Base-by-base conservation (phyloP, 1,140 invertebrate species). In the Patella vulgata region DNA sequence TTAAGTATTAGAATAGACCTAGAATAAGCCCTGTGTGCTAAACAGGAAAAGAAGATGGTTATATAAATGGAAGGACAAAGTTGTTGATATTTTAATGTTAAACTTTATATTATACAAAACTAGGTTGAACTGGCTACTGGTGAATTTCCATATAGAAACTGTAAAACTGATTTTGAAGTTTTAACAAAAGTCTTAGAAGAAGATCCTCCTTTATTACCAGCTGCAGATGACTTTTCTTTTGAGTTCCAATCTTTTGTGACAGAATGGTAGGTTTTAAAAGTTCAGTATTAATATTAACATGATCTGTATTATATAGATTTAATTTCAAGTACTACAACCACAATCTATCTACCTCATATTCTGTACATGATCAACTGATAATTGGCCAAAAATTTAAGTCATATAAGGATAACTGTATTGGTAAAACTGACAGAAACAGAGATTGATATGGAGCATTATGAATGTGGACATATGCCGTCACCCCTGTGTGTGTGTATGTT, bases 51-150 rank as follows among this genome's bases (percentile, higher is more conserved):
- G 39, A 12, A 14, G 12, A 12, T 40, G 39, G 39, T 12, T 40
- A 12, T 14, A 40, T 40, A n/a, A 40, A 40, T 40, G n/a, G n/a
- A n/a, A 40, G 12, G 39, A 8, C 9, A n/a, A 46, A n/a, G n/a
- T n/a, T n/a, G n/a, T n/a, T n/a, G n/a, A n/a, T n/a, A n/a, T n/a
- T n/a, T n/a, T n/a, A n/a, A n/a, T n/a, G n/a, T n/a, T n/a, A n/a
- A n/a, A n/a, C n/a, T n/a, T n/a, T n/a, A n/a, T n/a, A n/a, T n/a
- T n/a, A n/a, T n/a, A n/a, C n/a, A n/a, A n/a, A n/a, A n/a, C n/a
- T 63, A 83, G 81, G 82, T 83, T 47, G 95, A 97, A 88, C 63
- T 85, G 28, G 84, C 84, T 0, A 84, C 81, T 30, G 84, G 84
- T 23, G 78, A 84, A 66, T 84, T 85, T 63, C 84, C 84, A 9